Conservation (phyloP, 2,113 vertebrate genomes). For the Syrrhaptes paradoxus region DNA sequence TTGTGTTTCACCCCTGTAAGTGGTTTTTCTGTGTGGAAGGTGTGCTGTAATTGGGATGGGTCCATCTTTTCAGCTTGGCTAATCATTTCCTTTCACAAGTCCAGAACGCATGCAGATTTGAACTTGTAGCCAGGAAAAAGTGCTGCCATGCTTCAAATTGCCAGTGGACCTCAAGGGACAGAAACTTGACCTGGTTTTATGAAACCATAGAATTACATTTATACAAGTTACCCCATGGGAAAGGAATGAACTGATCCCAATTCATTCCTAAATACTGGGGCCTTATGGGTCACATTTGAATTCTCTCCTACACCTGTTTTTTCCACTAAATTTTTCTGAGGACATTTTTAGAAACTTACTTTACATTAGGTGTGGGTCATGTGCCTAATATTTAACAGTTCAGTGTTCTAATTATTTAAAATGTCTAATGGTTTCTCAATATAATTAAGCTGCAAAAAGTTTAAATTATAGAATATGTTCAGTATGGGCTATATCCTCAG, state of each 20-base stretch:
- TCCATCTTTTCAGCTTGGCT: slow-evolving; percentile 6
- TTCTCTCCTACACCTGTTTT: slow-evolving; percentile 75
- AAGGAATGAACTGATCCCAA: slow-evolving; percentile 78
- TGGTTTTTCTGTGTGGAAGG: slow-evolving; percentile 1
- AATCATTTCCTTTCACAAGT: slow-evolving; percentile 36
- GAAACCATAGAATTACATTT: slow-evolving; percentile 86
- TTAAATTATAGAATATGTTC: background rate
- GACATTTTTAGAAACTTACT: slow-evolving; percentile 47
- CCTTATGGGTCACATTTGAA: slow-evolving; percentile 74
- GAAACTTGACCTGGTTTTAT: slow-evolving; percentile 85
- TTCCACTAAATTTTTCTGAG: slow-evolving; percentile 58
- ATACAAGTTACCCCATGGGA: slow-evolving; percentile 79
- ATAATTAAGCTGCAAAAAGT: slow-evolving; percentile 32
- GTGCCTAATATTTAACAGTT: slow-evolving; percentile 58
- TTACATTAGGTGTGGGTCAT: slow-evolving; percentile 37
- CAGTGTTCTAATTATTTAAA: slow-evolving; percentile 46
- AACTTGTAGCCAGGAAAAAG: slow-evolving; percentile 75
- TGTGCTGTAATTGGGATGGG: slow-evolving; percentile 25
- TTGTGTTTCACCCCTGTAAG: background rate
- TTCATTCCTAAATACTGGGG: slow-evolving; percentile 77
- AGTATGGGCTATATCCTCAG: background rate
- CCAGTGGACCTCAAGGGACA: slow-evolving; percentile 75
- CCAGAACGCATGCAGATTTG: slow-evolving; percentile 67
- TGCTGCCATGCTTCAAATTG: slow-evolving; percentile 78
- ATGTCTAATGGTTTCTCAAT: background rate